A percentile compares a stretch with the other conserved stretches of the same genome.
Conservation (phyloP, 2,888 invertebrate genomes). For the Didymodactylos carnosus region DNA sequence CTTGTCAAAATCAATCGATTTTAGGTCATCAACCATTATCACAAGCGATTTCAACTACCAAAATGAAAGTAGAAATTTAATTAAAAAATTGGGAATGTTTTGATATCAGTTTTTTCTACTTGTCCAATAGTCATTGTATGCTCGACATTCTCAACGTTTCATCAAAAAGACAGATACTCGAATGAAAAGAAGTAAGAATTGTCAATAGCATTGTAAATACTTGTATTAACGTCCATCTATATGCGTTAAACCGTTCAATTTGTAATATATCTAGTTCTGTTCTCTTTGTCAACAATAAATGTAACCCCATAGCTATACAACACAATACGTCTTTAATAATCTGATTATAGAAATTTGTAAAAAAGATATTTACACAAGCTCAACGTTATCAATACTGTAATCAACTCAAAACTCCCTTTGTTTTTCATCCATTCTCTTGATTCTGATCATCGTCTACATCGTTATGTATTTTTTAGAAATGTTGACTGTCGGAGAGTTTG, state of each 20-base stretch:
- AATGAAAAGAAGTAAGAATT: constrained; percentile 13
- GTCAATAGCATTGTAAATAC: constrained; percentile 10
- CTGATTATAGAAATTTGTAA: background rate
- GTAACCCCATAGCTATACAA: constrained; percentile 5
- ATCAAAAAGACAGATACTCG: constrained; percentile 11
- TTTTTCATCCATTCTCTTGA: background rate
- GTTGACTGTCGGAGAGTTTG: constrained; percentile 2
- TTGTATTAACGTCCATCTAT: constrained; percentile 8
- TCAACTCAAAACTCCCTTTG: constrained; percentile 6
- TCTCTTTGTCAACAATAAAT: constrained; percentile 9
- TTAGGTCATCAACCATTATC: too few species aligned
- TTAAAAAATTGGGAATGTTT: too few species aligned
- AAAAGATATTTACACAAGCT: background rate
- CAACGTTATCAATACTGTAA: background rate
- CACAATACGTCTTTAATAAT: background rate
- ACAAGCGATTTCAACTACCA: too few species aligned
- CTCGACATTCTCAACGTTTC: too few species aligned
- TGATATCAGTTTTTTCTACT: too few species aligned
- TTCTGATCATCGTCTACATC: background rate
- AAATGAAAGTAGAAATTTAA: too few species aligned
- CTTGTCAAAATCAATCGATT: too few species aligned
- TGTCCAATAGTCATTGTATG: too few species aligned
- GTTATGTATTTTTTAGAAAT: constrained; percentile 8
- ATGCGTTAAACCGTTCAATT: background rate
- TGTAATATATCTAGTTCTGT: background rate